phyloP scores from a whole-genome alignment of 2,888 invertebrate species.

The Strigamia maritima region DNA sequence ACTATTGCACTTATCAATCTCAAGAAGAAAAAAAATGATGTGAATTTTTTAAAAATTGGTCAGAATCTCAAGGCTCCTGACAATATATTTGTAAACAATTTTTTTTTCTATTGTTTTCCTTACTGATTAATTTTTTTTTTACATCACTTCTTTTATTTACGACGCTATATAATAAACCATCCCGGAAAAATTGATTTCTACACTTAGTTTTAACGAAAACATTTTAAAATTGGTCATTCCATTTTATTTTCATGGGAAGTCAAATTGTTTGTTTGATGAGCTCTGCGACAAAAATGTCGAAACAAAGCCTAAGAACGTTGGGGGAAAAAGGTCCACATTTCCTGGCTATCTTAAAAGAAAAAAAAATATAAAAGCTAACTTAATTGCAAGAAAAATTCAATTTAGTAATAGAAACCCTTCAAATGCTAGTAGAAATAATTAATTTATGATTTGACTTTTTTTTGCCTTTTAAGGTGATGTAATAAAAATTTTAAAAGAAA shows the following conservation, averaged over 20 bases:
- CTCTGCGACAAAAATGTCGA: neutral
- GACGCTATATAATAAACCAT: too few relatives aligned
- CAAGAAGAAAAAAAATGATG: too few relatives aligned
- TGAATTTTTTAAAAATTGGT: too few relatives aligned
- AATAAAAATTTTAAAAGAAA: neutral
- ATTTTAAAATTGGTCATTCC: too few relatives aligned
- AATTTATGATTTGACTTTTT: neutral
- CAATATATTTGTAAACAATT: neutral
- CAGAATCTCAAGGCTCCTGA: neutral
- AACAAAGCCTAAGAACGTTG: too few relatives aligned
- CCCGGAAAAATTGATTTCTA: neutral
- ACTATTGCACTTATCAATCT: too few relatives aligned
- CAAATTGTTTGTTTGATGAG: neutral
- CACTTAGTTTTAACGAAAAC: neutral
- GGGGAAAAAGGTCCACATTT: neutral
- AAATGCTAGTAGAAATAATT: neutral
- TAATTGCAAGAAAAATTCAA: neutral
- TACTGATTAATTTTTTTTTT: neutral
- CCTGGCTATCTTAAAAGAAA: neutral
- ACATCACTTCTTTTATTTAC: too few relatives aligned
- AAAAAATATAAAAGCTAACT: neutral
- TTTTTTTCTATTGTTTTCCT: neutral
- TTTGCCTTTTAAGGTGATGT: neutral
- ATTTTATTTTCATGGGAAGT: neutral
- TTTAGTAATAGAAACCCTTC: neutral